Evolutionary conservation across 1,140 invertebrate species (phyloP).

Genomic region (Psix sp.): DNA sequence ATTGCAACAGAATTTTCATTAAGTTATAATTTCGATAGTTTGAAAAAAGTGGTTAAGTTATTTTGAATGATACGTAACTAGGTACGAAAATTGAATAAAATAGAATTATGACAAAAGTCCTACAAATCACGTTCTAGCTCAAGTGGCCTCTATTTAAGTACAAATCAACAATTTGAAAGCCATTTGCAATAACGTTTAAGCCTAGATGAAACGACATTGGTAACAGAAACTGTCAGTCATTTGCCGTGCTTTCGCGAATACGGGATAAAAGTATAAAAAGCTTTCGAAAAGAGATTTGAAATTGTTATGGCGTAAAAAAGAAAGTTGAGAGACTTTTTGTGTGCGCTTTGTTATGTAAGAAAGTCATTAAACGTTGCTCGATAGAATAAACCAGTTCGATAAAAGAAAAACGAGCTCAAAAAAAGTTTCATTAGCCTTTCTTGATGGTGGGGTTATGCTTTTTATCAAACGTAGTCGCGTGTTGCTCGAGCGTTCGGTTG

Average conservation of each 20-base stretch:
- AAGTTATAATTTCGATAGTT: too few relatives aligned
- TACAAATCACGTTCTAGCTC: conserved; percentile 18
- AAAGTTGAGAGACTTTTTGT: conserved; percentile 28
- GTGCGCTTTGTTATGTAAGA: conserved; percentile 37
- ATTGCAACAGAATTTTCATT: too few relatives aligned
- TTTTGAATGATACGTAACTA: too few relatives aligned
- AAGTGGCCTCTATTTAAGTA: conserved; percentile 9
- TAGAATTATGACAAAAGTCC: background rate
- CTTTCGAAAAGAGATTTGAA: conserved; percentile 30
- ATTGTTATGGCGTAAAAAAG: conserved; percentile 45
- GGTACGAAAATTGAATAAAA: too few relatives aligned
- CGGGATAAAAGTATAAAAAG: conserved; percentile 29
- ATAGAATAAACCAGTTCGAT: conserved; percentile 36
- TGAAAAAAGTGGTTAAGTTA: too few relatives aligned
- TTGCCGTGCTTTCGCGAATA: conserved; percentile 13
- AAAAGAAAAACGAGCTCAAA: conserved; percentile 27
- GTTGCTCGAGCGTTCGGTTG: conserved; percentile 17
- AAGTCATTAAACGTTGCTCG: conserved; percentile 34
- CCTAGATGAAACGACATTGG: conserved; percentile 33
- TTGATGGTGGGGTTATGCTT: conserved; percentile 26
- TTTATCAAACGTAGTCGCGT: conserved; percentile 37
- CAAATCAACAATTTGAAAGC: conserved; percentile 21
- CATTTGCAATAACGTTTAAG: conserved; percentile 38
- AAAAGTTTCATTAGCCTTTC: conserved; percentile 43
- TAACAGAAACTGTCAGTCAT: conserved; percentile 33